These are phyloP conservation scores for Papilio polytes DNA, from an alignment of 1,140 invertebrate species.

Conservation along the genomic window DNA sequence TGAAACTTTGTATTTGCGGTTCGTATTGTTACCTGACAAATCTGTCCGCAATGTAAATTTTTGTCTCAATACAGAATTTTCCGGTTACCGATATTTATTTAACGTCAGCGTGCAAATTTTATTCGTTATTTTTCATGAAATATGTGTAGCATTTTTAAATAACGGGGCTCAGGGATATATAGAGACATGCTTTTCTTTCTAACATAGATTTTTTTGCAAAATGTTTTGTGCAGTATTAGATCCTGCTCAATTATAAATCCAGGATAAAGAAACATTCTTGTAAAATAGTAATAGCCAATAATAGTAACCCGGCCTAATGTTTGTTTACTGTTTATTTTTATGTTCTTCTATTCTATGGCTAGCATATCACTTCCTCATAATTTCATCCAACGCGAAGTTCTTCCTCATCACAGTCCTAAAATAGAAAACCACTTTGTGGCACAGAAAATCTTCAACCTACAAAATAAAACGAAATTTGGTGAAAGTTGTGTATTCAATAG, in stretches of 20 bases:
- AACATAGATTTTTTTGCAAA: neutral
- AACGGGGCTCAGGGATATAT: too few species aligned
- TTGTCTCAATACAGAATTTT: slow-evolving; percentile 24
- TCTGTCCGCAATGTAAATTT: slow-evolving; percentile 10
- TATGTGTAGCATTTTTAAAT: neutral
- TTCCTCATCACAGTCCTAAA: neutral
- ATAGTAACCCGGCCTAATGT: too few species aligned
- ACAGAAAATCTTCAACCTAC: neutral
- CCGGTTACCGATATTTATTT: slow-evolving; percentile 11
- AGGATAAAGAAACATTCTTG: too few species aligned
- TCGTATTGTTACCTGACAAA: slow-evolving; percentile 12
- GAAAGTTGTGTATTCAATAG: slow-evolving; percentile 25
- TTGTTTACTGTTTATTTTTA: too few species aligned
- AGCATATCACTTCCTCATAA: neutral
- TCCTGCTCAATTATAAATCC: too few species aligned
- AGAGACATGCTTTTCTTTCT: too few species aligned
- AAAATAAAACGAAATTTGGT: slow-evolving; percentile 18
- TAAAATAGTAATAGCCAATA: too few species aligned
- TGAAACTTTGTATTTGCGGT: slow-evolving; percentile 24
- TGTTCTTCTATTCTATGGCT: too few species aligned
- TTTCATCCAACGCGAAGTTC: neutral
- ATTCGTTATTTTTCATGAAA: too few species aligned
- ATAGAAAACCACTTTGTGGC: neutral
- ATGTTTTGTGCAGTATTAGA: neutral
- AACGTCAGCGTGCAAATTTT: neutral